Evolutionary conservation across 2,888 invertebrate genomes (phyloP), one percentile per base, ranked within the genome.

Genomic region (Latheticus oryzae): DNA sequence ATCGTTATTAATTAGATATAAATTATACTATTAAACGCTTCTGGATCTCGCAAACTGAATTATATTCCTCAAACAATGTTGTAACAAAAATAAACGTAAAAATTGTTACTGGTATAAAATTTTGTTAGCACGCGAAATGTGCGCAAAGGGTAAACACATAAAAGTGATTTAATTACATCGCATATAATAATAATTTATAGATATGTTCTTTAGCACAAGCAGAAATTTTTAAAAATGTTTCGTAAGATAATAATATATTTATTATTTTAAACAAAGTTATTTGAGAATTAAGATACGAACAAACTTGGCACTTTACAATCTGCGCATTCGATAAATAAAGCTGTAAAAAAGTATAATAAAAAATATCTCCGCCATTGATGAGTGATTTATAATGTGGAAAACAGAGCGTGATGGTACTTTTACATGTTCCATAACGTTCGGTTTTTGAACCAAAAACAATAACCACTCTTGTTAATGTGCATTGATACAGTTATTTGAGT

Each of bases 351-450:
- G 26, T 26, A 40, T 40, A 13, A 40, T 40, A 40, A 40, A 42
- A 24, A 11, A 26, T 12, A 26, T 28, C 13, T 28, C 42, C 26
- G 42, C 17, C 17, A 42, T 9, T 26, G 42, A 42, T 42, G 42
- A 42, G 28, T 28, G 28, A 42, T 42, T 42, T 42, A 42, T 42
- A 42, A 42, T 42, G 28, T 42, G 28, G 16, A 42, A 42, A 42
- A 24, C 8, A 9, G 40, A 12, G 9, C 26, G 26, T 24, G 28
- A 42, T 24, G 42, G 28, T 16, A 42, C 28, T 42, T 13, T 42
- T 42, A 17, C 26, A 42, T 42, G 16, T 38, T 38, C 13, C 19
- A 38, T 32, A 21, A 19, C 28, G 42, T 15, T 42, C 17, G 17
- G n/a, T 28, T 42, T 40, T 40, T 40, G 13, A 5, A 24, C 40